A percentile compares a stretch with the other conserved stretches of the same genome.
phyloP scores from a whole-genome alignment of 2,113 vertebrate genomes.

The Raja brachyura region DNA sequence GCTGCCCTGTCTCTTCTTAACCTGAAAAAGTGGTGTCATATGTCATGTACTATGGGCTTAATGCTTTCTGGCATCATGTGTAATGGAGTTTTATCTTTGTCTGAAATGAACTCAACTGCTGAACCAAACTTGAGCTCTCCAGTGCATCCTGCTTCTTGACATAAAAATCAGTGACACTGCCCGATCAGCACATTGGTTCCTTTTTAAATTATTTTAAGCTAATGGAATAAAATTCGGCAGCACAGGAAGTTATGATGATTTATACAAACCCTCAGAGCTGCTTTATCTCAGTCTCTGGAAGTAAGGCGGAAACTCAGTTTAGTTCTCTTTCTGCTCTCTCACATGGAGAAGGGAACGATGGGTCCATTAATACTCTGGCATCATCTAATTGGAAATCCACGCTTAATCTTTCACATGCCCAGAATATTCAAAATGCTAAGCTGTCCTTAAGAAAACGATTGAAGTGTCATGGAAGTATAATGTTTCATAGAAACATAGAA shows the following conservation, averaged over 20 bases:
- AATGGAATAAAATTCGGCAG: not conserved
- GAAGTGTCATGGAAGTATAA: not conserved
- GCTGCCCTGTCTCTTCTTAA: not conserved
- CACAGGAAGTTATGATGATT: not conserved
- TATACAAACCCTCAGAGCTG: not conserved
- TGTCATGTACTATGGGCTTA: not conserved
- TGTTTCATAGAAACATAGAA: not conserved
- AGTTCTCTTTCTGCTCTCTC: too few species aligned
- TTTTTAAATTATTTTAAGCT: not conserved
- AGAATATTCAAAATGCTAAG: not conserved
- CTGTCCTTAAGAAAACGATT: not conserved
- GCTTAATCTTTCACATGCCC: not conserved
- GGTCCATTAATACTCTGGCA: not conserved
- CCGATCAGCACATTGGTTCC: conserved; percentile 5
- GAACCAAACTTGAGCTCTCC: conserved; percentile 23
- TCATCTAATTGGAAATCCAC: not conserved
- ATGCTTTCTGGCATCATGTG: conserved; percentile 12
- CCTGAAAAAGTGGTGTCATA: not conserved
- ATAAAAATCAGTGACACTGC: conserved; percentile 15
- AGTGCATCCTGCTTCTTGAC: not conserved
- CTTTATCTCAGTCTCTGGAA: not conserved
- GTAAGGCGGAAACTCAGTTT: not conserved
- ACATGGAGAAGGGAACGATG: not conserved
- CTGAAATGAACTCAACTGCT: conserved; percentile 16
- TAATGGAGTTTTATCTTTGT: conserved; percentile 23